Evolutionary conservation across 2,113 vertebrate species (phyloP), one percentile per base, ranked within the genome.

Genomic region (Pongo abelii): DNA sequence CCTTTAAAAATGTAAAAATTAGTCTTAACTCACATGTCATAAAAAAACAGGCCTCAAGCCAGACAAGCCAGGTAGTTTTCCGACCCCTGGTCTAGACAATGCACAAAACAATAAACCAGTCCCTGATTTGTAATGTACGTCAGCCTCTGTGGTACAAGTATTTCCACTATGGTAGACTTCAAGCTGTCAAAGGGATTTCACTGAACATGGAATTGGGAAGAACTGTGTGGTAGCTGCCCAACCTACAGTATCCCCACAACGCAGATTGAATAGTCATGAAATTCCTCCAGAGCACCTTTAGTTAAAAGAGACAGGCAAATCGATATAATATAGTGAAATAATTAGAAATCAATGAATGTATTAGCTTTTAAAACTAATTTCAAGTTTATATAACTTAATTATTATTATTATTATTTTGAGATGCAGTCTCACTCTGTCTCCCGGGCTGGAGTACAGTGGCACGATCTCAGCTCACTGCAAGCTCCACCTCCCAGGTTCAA

Each of bases 241-340:
- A 3, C 2, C 3, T 3, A 61, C 0, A n/a, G 2, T 6, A n/a
- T 87, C 72, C 81, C 35, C 0, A 84, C 64, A 1, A 4, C 12
- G 70, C 2, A 69, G 32, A 32, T 16, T n/a, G 1, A 75, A 10
- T 3, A 80, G 35, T 69, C 75, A 64, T 27, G 20, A 48, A 64
- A 55, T 55, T 43, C 6, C 16, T 89, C 27, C 9, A 35, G 17
- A 50, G 13, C 17, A 5, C 0, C 22, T 23, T 52, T 17, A 48
- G 20, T 23, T 30, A 80, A 20, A 48, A 85, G 23, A 11, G 59
- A 52, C 40, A 50, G 11, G 27, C 6, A n/a, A 5, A 46, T 16
- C 57, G 40, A 27, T 17, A 43, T 32, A 61, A 61, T 4, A 30
- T 1, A 64, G 50, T 17, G 64, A 90, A 83, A 67, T 84, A 52